These are phyloP conservation scores for Phyllotis vaccarum DNA, from an alignment of 2,797 vertebrate genomes.

Conservation along the genomic window DNA sequence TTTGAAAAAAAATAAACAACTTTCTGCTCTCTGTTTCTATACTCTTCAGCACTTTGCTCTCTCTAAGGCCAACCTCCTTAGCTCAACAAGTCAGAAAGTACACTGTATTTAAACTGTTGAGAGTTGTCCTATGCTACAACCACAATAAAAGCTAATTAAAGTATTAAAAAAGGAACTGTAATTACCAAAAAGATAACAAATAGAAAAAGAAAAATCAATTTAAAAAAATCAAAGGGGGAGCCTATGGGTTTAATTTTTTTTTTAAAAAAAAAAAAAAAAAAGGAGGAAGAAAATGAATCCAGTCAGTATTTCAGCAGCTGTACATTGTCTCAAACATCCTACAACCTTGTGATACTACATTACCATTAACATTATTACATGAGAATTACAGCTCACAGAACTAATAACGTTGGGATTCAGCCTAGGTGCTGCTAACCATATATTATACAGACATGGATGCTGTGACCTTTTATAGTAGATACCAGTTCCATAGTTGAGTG, in stretches of 20 bases:
- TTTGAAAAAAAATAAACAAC: background rate
- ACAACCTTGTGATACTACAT: background rate
- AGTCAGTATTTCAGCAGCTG: background rate
- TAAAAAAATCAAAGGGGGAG: background rate
- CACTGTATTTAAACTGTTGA: background rate
- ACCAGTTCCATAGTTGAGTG: background rate
- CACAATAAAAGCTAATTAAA: conserved; percentile 28
- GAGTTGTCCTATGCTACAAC: background rate
- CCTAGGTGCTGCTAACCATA: background rate
- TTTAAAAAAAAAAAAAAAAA: no score
- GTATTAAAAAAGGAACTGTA: background rate
- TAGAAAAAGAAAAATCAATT: conserved; percentile 20
- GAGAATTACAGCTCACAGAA: background rate
- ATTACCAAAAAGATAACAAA: background rate
- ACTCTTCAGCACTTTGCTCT: background rate
- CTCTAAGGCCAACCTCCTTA: background rate
- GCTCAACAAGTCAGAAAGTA: background rate
- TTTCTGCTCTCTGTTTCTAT: background rate
- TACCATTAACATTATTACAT: background rate
- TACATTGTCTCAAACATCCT: background rate
- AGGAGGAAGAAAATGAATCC: background rate
- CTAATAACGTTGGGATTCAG: background rate
- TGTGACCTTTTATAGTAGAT: background rate
- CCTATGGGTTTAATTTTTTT: background rate
- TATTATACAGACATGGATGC: background rate